A percentile compares a stretch with the other conserved stretches of the same genome.
Evolutionary conservation across 2,888 invertebrate genomes (phyloP).

Genomic region (Leucophenga maculata): DNA sequence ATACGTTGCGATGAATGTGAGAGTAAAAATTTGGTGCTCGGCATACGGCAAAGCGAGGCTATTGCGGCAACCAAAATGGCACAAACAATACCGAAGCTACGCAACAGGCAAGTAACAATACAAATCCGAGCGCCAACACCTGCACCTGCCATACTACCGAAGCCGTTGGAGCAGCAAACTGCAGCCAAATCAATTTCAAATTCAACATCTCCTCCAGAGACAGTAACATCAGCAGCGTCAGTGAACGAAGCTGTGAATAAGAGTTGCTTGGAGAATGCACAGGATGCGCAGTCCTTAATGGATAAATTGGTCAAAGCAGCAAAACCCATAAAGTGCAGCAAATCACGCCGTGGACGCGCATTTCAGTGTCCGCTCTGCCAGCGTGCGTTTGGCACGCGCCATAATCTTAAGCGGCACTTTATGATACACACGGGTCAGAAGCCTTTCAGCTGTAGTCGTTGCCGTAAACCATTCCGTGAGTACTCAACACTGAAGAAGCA

Average conservation of each 20-base stretch:
- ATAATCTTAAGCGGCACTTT: slow-evolving; percentile 70
- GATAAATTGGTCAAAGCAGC: neutral
- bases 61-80: slow-evolving; percentile 30
- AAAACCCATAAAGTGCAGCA: neutral
- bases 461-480: slow-evolving; percentile 70
- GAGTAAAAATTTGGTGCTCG: slow-evolving; percentile 55
- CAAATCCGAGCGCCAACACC: neutral
- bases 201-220: neutral
- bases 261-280: too few relatives aligned
- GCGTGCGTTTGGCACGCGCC: slow-evolving; percentile 70
- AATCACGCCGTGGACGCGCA: slow-evolving; percentile 53
- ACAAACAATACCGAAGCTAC: slow-evolving; percentile 38
- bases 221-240: neutral
- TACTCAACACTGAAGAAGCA: slow-evolving; percentile 71
- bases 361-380: slow-evolving; percentile 70
- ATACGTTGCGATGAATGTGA: slow-evolving; percentile 68
- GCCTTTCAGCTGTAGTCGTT: slow-evolving; percentile 68
- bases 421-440: slow-evolving; percentile 72
- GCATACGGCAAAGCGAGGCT: slow-evolving; percentile 40
- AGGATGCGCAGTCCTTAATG: neutral
- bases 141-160: neutral
- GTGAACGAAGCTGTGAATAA: neutral
- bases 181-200: neutral
- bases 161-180: neutral
- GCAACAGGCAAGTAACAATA: neutral